phyloP scores from a whole-genome alignment of 2,113 vertebrate genomes.

The Amphiprion ocellaris region DNA sequence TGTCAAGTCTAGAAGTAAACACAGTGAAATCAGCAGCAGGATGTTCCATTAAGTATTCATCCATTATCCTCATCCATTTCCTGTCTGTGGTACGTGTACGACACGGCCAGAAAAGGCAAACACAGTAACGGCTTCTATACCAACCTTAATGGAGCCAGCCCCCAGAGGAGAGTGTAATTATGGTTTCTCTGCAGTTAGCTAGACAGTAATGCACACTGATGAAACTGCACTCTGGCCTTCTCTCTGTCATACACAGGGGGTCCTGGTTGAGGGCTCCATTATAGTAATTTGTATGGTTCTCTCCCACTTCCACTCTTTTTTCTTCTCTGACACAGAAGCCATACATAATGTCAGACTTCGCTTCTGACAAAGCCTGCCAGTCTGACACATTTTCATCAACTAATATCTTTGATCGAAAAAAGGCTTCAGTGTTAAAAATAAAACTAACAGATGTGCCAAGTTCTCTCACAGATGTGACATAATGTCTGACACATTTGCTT shows the following conservation, averaged over 20 bases:
- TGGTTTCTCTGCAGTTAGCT: slow-evolving; percentile 61
- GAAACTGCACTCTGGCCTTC: slow-evolving; percentile 68
- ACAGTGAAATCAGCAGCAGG: slow-evolving; percentile 70
- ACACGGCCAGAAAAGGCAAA: slow-evolving; percentile 69
- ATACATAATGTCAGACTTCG: slow-evolving; percentile 21
- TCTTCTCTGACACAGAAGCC: slow-evolving; percentile 28
- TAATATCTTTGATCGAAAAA: slow-evolving; percentile 13
- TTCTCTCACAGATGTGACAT: slow-evolving; percentile 18
- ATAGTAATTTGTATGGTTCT: slow-evolving; percentile 45
- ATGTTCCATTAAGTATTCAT: slow-evolving; percentile 72
- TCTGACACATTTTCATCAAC: background rate
- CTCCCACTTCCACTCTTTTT: slow-evolving; percentile 6
- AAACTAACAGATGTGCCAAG: background rate
- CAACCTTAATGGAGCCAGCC: slow-evolving; percentile 73
- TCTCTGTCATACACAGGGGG: slow-evolving; percentile 52
- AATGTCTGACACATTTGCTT: slow-evolving; percentile 18
- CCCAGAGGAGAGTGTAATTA: slow-evolving; percentile 73
- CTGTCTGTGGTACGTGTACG: slow-evolving; percentile 66
- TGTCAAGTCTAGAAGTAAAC: slow-evolving; percentile 70
- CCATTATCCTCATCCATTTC: slow-evolving; percentile 82
- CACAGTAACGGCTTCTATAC: slow-evolving; percentile 60
- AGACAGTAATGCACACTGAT: slow-evolving; percentile 75
- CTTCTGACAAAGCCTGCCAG: slow-evolving; percentile 19
- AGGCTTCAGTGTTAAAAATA: slow-evolving; percentile 33
- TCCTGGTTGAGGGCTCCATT: slow-evolving; percentile 66